These are phyloP conservation scores for Aphelocoma californica DNA, from an alignment of 2,797 vertebrate genomes.

Conservation along the genomic window DNA sequence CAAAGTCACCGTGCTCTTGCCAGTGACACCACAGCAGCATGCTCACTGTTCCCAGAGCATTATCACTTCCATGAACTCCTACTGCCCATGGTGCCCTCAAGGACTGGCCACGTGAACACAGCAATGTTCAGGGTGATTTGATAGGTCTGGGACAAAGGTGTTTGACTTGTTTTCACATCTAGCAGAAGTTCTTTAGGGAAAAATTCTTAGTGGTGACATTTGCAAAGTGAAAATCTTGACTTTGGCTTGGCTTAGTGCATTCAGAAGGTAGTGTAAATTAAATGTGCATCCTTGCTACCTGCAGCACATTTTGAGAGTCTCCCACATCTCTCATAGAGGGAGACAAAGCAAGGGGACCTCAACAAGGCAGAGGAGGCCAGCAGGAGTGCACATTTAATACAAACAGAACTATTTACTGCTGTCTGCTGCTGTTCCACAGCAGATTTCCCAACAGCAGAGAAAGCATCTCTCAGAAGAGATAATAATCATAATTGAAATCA, in stretches of 20 bases:
- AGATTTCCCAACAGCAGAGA: slow-evolving; percentile 49
- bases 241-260: background rate
- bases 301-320: background rate
- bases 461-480: slow-evolving; percentile 62
- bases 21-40: background rate
- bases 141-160: background rate
- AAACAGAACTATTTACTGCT: slow-evolving; percentile 1
- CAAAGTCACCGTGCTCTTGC: background rate
- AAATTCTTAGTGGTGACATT: background rate
- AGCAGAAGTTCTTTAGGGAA: background rate
- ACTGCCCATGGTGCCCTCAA: background rate
- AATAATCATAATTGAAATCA: slow-evolving; percentile 77
- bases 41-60: background rate
- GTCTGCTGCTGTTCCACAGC: slow-evolving; percentile 41
- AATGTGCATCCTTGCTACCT: background rate
- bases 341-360: background rate
- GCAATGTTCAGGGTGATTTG: background rate
- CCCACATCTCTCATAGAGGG: background rate
- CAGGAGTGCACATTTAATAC: background rate
- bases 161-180: background rate
- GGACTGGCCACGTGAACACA: background rate
- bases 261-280: background rate
- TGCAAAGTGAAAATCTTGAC: background rate
- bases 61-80: background rate
- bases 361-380: background rate